These are phyloP conservation scores for Mesocricetus auratus DNA, from an alignment of 2,113 vertebrate genomes.

Conservation along the genomic window DNA sequence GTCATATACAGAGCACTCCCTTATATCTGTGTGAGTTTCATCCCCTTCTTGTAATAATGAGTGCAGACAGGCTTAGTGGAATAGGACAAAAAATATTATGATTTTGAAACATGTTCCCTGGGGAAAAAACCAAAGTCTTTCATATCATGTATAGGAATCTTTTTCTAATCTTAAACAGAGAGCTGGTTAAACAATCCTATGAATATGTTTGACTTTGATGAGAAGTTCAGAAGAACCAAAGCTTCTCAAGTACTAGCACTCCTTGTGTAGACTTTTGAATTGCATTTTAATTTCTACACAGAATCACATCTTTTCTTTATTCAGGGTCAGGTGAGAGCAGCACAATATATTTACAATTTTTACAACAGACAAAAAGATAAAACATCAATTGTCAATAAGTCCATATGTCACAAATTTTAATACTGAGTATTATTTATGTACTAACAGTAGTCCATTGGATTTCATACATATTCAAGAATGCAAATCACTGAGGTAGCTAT, in stretches of 20 bases:
- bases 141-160: neutral
- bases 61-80: neutral
- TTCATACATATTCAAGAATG: neutral
- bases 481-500: slow-evolving; percentile 9
- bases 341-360: neutral
- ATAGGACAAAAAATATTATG: neutral
- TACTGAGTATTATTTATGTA: slow-evolving; percentile 33
- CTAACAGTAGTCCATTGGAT: neutral
- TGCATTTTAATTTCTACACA: neutral
- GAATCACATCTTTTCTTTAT: neutral
- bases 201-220: slow-evolving; percentile 11
- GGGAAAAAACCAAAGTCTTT: neutral
- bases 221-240: neutral
- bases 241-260: neutral
- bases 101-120: neutral
- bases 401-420: neutral
- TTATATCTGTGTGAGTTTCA: neutral
- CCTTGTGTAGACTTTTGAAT: slow-evolving; percentile 17
- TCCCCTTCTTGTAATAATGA: neutral
- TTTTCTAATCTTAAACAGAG: slow-evolving; percentile 21
- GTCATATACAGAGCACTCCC: neutral
- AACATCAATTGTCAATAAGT: neutral
- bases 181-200: neutral
- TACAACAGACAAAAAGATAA: neutral
- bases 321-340: neutral